A percentile compares a stretch with the other conserved stretches of the same genome.
phyloP scores from a whole-genome alignment of 2,797 vertebrate genomes.

The Alauda arvensis region DNA sequence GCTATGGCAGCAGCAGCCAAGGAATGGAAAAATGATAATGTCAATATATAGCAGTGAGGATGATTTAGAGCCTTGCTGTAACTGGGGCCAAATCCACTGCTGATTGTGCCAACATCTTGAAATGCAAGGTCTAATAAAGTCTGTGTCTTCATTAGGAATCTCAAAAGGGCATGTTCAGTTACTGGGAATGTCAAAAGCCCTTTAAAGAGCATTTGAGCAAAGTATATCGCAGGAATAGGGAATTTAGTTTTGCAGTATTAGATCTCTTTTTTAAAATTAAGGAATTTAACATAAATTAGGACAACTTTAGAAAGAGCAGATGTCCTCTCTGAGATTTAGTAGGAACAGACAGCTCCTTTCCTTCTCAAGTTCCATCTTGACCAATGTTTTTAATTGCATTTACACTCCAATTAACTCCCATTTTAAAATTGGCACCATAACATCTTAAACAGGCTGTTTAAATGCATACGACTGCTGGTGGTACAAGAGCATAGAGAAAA shows the following conservation, averaged over 20 bases:
- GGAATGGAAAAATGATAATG: not conserved
- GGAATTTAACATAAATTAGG: not conserved
- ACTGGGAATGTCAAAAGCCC: not conserved
- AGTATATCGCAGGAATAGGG: not conserved
- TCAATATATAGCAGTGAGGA: not conserved
- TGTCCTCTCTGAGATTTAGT: not conserved
- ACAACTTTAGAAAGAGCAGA: not conserved
- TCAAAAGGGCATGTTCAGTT: not conserved
- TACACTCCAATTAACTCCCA: not conserved
- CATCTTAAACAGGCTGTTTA: too few relatives aligned
- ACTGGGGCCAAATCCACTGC: not conserved
- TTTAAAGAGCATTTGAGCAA: not conserved
- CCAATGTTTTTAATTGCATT: not conserved
- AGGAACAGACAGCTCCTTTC: not conserved
- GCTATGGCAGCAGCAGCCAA: not conserved
- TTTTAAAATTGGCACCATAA: not conserved
- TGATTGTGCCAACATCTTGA: not conserved
- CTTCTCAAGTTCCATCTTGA: not conserved
- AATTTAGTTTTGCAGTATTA: not conserved
- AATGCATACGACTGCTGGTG: too few relatives aligned
- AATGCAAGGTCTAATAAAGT: not conserved
- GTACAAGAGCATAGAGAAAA: too few relatives aligned
- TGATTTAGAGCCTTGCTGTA: not conserved
- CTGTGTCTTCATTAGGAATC: not conserved
- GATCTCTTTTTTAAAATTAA: not conserved